These are phyloP conservation scores for Craseonycteris thonglongyai DNA, from an alignment of 2,113 vertebrate species.

Conservation along the genomic window DNA sequence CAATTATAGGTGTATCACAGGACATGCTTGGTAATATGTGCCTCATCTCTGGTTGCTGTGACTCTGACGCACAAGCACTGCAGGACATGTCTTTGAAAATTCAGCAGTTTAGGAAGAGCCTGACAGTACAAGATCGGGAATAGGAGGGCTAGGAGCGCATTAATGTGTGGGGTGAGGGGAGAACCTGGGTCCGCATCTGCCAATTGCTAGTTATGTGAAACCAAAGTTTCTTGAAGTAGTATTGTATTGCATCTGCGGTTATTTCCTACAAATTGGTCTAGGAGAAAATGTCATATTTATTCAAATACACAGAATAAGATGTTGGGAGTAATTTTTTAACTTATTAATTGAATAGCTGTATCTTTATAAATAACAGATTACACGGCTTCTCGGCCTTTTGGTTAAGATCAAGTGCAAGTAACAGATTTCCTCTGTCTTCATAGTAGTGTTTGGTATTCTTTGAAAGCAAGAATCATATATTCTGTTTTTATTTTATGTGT, in stretches of 20 bases:
- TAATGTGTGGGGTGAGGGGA: neutral
- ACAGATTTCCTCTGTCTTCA: neutral
- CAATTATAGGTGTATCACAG: neutral
- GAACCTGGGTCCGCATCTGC: neutral
- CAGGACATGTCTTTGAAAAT: neutral
- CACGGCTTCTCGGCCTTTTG: no score
- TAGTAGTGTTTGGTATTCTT: neutral
- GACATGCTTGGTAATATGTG: neutral
- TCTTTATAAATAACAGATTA: slow-evolving; percentile 12
- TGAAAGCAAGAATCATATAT: neutral
- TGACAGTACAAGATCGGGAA: neutral
- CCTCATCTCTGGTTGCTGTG: neutral
- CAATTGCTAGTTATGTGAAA: neutral
- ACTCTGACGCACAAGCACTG: neutral
- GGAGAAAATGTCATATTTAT: neutral
- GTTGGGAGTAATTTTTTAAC: neutral
- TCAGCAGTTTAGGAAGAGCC: neutral
- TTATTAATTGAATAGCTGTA: slow-evolving; percentile 45
- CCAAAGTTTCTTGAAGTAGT: neutral
- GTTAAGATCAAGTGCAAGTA: no score
- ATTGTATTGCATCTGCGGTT: neutral
- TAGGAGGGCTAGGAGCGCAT: neutral
- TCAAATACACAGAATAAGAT: slow-evolving; percentile 37
- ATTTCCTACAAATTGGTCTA: neutral
- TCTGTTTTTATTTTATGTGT: slow-evolving; percentile 52